phyloP scores from a whole-genome alignment of 2,888 invertebrate genomes.

The Aleiodes leptofemur region DNA sequence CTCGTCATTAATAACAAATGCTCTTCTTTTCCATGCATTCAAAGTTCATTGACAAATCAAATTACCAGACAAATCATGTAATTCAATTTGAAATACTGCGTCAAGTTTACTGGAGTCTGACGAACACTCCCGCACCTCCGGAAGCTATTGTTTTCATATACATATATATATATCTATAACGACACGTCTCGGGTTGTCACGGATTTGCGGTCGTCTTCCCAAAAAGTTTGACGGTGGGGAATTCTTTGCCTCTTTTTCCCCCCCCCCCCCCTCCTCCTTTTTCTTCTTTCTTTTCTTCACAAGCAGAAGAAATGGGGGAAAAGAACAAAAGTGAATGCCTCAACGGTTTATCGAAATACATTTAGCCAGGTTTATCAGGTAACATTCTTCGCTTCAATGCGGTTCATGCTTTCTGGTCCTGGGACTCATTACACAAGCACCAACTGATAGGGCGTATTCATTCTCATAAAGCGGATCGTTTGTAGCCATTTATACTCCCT shows the following conservation, averaged over 20 bases:
- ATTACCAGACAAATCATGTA: no score
- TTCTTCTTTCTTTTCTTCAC: not conserved
- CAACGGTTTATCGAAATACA: conserved; percentile 33
- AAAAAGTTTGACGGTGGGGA: conserved; percentile 33
- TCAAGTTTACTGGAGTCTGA: not conserved
- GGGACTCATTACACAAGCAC: conserved; percentile 52
- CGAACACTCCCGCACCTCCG: not conserved
- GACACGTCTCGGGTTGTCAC: conserved; percentile 4
- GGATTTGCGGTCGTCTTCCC: no score
- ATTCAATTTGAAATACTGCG: no score
- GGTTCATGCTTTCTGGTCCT: conserved; percentile 9
- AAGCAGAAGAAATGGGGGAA: not conserved
- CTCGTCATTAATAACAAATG: no score
- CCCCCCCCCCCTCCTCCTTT: no score
- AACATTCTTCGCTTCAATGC: conserved; percentile 14
- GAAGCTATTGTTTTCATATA: conserved; percentile 1
- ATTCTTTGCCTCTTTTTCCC: not conserved
- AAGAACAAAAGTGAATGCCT: conserved; percentile 12
- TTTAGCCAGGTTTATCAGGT: conserved; percentile 35
- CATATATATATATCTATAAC: not conserved
- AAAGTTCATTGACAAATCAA: no score
- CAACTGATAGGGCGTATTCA: conserved; percentile 51
- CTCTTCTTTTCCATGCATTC: no score
- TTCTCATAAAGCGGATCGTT: conserved; percentile 57
- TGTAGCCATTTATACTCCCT: conserved; percentile 53